phyloP scores from a whole-genome alignment of 2,797 vertebrate species.

The Bovichtus diacanthus region DNA sequence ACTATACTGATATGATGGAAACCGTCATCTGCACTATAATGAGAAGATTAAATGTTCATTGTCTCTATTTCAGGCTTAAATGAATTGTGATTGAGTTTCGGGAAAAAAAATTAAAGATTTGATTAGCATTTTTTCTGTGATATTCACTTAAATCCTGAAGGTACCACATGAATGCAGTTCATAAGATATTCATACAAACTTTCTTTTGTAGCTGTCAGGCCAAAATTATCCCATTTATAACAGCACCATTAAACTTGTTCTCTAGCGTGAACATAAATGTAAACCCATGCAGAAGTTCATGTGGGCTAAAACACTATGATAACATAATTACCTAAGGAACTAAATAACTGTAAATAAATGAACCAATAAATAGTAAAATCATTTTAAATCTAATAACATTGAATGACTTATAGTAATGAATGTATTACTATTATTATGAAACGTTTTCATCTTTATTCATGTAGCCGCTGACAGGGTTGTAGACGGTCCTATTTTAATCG shows the following conservation, averaged over 20 bases:
- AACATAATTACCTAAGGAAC: background rate
- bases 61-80: background rate
- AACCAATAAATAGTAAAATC: background rate
- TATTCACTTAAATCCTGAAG: background rate
- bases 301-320: background rate
- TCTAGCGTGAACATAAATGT: conserved; percentile 2
- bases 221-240: background rate
- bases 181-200: background rate
- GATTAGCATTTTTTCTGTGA: background rate
- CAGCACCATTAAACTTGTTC: background rate
- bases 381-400: background rate
- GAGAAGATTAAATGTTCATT: background rate
- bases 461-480: background rate
- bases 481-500: background rate
- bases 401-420: background rate
- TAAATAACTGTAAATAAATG: conserved; percentile 7
- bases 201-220: background rate
- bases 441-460: background rate
- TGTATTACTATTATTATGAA: background rate
- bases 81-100: background rate
- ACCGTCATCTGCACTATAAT: background rate
- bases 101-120: background rate
- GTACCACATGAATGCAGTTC: background rate
- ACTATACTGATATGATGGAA: conserved; percentile 5
- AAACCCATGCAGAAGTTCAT: background rate